phyloP scores from a whole-genome alignment of 37 sponge, comb jelly and placozoan species.

The Axinella damicornis region DNA sequence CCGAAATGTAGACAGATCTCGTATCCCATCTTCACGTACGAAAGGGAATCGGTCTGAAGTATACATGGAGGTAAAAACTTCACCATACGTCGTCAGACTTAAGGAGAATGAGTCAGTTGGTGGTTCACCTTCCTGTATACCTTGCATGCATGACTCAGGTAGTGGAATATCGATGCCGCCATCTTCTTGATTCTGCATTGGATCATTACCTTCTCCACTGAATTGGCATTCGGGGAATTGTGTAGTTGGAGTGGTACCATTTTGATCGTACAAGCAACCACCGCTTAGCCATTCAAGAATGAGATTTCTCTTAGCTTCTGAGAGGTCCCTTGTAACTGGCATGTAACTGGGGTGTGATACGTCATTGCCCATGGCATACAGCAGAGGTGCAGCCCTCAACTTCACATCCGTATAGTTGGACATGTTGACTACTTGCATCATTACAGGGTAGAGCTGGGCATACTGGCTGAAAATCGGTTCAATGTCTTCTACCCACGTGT shows the following conservation, averaged over 20 bases:
- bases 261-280: conserved; percentile 2
- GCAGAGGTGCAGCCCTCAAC: background rate
- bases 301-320: background rate
- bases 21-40: no score
- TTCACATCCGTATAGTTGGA: conserved; percentile 44
- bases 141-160: no score
- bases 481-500: conserved; percentile 51
- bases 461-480: conserved; percentile 53
- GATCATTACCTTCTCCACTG: no score
- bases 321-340: conserved; percentile 71
- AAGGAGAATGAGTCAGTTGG: no score
- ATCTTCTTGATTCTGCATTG: background rate
- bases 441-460: conserved; percentile 29
- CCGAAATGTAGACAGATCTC: no score
- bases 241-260: background rate
- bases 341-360: conserved; percentile 58
- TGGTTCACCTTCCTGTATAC: no score
- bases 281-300: conserved; percentile 43
- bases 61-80: no score
- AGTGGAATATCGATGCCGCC: background rate
- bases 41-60: no score
- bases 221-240: background rate
- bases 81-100: no score
- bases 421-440: conserved; percentile 47
- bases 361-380: conserved; percentile 18